Percentiles rank a stretch among this genome's conserved stretches.
phyloP scores from a whole-genome alignment of 2,797 vertebrate species.

The Enoplosus armatus region DNA sequence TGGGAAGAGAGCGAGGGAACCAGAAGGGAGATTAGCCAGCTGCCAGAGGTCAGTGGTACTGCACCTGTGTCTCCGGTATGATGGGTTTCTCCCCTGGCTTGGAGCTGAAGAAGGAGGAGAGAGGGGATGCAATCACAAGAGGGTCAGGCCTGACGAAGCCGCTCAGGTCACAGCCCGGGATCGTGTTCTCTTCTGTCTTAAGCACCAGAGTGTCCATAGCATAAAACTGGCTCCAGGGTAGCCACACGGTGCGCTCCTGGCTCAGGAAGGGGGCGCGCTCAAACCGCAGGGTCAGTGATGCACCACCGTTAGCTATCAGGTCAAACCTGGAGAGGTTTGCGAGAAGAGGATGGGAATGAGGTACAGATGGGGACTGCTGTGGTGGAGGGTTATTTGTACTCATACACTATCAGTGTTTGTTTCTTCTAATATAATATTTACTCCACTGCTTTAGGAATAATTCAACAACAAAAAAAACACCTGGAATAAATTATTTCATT shows the following conservation, averaged over 20 bases:
- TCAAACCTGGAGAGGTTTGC: slow-evolving; percentile 91
- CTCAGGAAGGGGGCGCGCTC: slow-evolving; percentile 97
- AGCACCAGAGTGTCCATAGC: slow-evolving; percentile 98
- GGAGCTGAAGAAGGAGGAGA: slow-evolving; percentile 98
- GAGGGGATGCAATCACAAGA: slow-evolving; percentile 95
- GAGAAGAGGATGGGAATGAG: slow-evolving; percentile 79
- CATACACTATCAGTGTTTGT: slow-evolving; percentile 48
- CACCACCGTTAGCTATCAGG: slow-evolving; percentile 96
- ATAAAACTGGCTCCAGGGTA: slow-evolving; percentile 98
- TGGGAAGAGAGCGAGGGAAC: slow-evolving; percentile 71
- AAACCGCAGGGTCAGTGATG: slow-evolving; percentile 95
- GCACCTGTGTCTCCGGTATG: slow-evolving; percentile 98
- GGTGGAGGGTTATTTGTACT: slow-evolving; percentile 60
- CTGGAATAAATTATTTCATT: slow-evolving; percentile 63
- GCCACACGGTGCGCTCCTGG: slow-evolving; percentile 97
- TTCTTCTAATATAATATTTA: slow-evolving; percentile 47
- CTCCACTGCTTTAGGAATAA: slow-evolving; percentile 53
- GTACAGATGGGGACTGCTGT: slow-evolving; percentile 67
- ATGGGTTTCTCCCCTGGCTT: slow-evolving; percentile 93
- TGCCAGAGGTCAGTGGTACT: slow-evolving; percentile 80
- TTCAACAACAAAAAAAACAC: slow-evolving; percentile 44
- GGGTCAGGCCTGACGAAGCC: slow-evolving; percentile 97
- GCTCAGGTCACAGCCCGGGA: slow-evolving; percentile 98
- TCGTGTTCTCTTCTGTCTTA: slow-evolving; percentile 99
- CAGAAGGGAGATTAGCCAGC: slow-evolving; percentile 80